These are phyloP conservation scores for Zaprionus capensis DNA, from an alignment of 1,140 invertebrate genomes.

Conservation along the genomic window DNA sequence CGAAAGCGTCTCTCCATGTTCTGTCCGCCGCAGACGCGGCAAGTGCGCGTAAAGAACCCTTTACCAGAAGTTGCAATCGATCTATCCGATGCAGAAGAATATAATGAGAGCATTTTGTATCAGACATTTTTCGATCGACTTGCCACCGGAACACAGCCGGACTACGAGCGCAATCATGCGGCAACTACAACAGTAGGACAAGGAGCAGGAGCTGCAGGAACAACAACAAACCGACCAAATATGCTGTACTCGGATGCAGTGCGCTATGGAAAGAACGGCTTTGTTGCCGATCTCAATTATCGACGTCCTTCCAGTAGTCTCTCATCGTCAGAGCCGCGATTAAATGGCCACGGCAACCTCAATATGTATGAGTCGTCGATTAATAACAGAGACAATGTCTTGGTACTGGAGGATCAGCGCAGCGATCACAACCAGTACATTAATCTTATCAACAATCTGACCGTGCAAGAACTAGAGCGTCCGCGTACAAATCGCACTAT, in stretches of 20 bases:
- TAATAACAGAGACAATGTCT: slow-evolving; percentile 27
- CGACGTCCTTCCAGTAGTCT: slow-evolving; percentile 35
- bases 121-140: slow-evolving; percentile 32
- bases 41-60: slow-evolving; percentile 31
- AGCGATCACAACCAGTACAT: slow-evolving; percentile 54
- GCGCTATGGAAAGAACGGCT: slow-evolving; percentile 59
- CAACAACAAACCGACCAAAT: slow-evolving; percentile 12
- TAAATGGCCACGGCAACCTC: slow-evolving; percentile 32
- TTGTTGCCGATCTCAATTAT: slow-evolving; percentile 20
- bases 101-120: slow-evolving; percentile 38
- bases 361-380: slow-evolving; percentile 5
- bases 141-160: neutral
- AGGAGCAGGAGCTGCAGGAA: neutral
- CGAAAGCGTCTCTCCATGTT: slow-evolving; percentile 61
- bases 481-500: neutral
- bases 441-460: slow-evolving; percentile 44
- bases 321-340: slow-evolving; percentile 27
- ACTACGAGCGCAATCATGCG: slow-evolving; percentile 5
- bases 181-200: neutral
- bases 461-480: slow-evolving; percentile 25
- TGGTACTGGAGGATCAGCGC: slow-evolving; percentile 42
- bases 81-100: slow-evolving; percentile 57
- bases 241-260: slow-evolving; percentile 62
- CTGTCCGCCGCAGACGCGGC: slow-evolving; percentile 33
- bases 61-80: slow-evolving; percentile 26